phyloP scores from a whole-genome alignment of 2,797 vertebrate genomes.

The Poeciliopsis paucimaculata region DNA sequence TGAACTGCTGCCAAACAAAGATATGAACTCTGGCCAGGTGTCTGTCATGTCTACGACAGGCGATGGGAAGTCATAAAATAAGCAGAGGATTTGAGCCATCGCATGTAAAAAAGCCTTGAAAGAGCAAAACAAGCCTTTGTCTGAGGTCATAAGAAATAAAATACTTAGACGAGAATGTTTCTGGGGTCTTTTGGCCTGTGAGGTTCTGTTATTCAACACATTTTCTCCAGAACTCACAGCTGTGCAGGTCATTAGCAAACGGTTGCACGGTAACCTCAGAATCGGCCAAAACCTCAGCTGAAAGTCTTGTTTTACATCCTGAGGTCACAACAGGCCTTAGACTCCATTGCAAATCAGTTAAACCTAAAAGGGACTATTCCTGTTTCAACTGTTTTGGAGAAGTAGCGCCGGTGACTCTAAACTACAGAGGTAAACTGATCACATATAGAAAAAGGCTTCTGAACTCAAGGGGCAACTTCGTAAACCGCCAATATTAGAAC shows the following conservation, averaged over 20 bases:
- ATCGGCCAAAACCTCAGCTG: constrained; percentile 61
- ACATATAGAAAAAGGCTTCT: background rate
- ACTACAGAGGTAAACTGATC: background rate
- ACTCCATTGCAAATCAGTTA: constrained; percentile 9
- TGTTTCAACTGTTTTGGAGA: background rate
- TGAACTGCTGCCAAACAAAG: constrained; percentile 48
- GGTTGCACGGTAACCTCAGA: constrained; percentile 70
- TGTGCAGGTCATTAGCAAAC: constrained; percentile 82
- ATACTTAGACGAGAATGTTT: constrained; percentile 46
- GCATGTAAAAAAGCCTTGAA: constrained; percentile 44
- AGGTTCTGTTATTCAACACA: constrained; percentile 69
- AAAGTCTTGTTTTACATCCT: constrained; percentile 54
- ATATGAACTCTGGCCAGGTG: constrained; percentile 43
- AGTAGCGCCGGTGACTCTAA: background rate
- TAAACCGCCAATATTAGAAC: background rate
- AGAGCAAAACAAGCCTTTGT: constrained; percentile 28
- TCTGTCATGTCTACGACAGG: constrained; percentile 44
- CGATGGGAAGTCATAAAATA: constrained; percentile 59
- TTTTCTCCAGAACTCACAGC: constrained; percentile 77
- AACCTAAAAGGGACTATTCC: background rate
- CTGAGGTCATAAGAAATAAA: constrained; percentile 54
- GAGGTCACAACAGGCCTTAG: constrained; percentile 56
- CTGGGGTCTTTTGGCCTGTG: constrained; percentile 54
- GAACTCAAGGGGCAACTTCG: background rate
- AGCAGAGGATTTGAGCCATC: constrained; percentile 56